These are phyloP conservation scores for Ovis canadensis DNA, from an alignment of 2,113 vertebrate genomes.

Conservation along the genomic window DNA sequence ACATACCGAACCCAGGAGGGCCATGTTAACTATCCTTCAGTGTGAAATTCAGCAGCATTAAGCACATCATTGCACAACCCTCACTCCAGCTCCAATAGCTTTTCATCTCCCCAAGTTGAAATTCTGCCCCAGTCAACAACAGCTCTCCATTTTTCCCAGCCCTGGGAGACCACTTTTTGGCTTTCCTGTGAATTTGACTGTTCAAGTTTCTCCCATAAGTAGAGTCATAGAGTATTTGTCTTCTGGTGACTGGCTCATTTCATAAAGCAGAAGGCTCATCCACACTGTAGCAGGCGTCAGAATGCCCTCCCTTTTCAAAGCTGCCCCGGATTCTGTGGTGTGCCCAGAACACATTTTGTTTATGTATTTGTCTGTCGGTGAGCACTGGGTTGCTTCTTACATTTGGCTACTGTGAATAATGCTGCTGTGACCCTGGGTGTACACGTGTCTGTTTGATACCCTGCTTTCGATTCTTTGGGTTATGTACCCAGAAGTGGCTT, in stretches of 20 bases:
- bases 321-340: background rate
- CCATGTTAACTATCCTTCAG: background rate
- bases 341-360: background rate
- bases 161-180: background rate
- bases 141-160: background rate
- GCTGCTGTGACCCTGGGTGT: background rate
- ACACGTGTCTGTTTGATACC: accelerated
- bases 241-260: background rate
- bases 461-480: background rate
- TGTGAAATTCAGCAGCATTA: background rate
- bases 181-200: background rate
- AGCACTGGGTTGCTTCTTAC: background rate
- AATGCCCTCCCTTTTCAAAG: background rate
- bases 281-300: background rate
- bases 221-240: background rate
- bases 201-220: background rate
- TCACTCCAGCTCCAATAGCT: background rate
- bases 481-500: background rate
- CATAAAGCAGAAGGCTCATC: background rate
- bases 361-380: no score
- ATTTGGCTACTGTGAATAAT: background rate
- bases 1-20: no score
- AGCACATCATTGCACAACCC: accelerated
- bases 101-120: background rate
- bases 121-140: background rate